Evolutionary conservation across 2,113 vertebrate species (phyloP).

Genomic region (Salvelinus fontinalis): DNA sequence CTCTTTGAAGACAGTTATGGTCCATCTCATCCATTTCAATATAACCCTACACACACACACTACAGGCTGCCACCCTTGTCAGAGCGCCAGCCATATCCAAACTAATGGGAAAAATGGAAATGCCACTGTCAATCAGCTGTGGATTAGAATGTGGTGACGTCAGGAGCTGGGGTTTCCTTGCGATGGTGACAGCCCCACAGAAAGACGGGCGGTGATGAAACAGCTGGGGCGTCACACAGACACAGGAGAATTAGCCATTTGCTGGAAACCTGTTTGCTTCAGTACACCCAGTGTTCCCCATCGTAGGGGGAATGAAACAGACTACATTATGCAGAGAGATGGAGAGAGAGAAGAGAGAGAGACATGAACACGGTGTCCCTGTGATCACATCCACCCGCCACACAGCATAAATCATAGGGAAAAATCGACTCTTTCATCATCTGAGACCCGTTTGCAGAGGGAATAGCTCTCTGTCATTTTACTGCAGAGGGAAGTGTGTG

Average conservation of each 20-base stretch:
- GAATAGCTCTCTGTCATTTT: constrained; percentile 45
- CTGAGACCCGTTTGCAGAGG: constrained; percentile 57
- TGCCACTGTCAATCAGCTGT: constrained; percentile 43
- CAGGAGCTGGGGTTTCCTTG: constrained; percentile 27
- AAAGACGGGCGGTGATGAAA: neutral
- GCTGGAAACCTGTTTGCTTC: constrained; percentile 63
- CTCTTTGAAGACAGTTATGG: constrained; percentile 15
- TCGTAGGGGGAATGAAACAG: constrained; percentile 20
- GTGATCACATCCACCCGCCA: constrained; percentile 54
- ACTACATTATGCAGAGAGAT: constrained; percentile 21
- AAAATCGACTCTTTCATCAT: constrained; percentile 71
- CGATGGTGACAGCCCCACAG: constrained; percentile 1
- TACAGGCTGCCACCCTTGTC: too few relatives aligned
- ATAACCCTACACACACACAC: neutral
- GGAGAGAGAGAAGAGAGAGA: neutral
- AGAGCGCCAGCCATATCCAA: constrained; percentile 33
- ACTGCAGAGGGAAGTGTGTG: constrained; percentile 18
- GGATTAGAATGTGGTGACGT: constrained; percentile 11
- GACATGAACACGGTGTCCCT: constrained; percentile 34
- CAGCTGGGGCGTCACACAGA: neutral
- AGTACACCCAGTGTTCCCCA: constrained; percentile 25
- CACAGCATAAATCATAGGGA: constrained; percentile 68
- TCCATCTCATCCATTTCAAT: constrained; percentile 7
- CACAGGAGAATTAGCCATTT: constrained; percentile 60
- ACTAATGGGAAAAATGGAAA: constrained; percentile 14